Percentiles rank a stretch among this genome's conserved stretches.
phyloP scores from a whole-genome alignment of 2,888 invertebrate genomes.

The Rotaria macrura region DNA sequence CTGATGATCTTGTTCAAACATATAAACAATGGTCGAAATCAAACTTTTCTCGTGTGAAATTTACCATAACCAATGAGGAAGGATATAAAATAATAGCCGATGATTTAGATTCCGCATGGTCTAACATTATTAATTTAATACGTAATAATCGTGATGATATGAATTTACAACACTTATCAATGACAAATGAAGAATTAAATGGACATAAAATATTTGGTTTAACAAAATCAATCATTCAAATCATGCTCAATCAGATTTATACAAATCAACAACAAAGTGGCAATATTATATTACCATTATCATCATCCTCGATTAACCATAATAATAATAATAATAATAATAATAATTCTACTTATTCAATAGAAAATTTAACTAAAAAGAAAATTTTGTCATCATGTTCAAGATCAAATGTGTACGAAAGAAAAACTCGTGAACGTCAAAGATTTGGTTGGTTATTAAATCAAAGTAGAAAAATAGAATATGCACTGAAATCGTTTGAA shows the following conservation, averaged over 20 bases:
- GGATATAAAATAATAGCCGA: neutral
- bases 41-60: neutral
- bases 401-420: neutral
- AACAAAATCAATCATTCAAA: neutral
- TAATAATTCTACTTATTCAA: neutral
- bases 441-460: constrained; percentile 19
- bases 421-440: constrained; percentile 11
- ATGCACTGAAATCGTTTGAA: neutral
- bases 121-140: neutral
- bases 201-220: constrained; percentile 9
- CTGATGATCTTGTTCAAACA: neutral
- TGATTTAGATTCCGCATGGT: constrained; percentile 6
- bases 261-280: neutral
- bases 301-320: neutral
- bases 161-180: neutral
- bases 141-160: constrained; percentile 6
- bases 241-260: neutral
- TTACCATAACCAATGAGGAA: neutral
- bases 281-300: neutral
- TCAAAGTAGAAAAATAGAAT: neutral
- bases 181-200: neutral
- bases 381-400: neutral
- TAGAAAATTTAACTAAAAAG: neutral
- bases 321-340: too few relatives aligned
- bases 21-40: neutral